Conservation (phyloP, 2,113 vertebrate genomes). For the Zingel zingel region DNA sequence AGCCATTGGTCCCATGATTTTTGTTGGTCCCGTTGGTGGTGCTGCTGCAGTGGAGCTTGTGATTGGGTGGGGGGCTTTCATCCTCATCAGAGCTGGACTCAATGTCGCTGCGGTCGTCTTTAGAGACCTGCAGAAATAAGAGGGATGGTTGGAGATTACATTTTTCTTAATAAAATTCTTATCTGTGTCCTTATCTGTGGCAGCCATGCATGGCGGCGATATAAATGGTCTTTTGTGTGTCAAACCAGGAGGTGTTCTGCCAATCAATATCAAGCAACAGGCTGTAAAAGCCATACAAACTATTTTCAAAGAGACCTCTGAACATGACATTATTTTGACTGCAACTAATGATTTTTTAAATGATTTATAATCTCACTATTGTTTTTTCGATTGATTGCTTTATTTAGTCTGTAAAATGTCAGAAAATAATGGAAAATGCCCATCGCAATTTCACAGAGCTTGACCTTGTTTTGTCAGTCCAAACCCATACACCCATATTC, state of each 20-base stretch:
- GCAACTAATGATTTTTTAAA: background rate
- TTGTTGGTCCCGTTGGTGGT: conserved; percentile 93
- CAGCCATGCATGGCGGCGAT: conserved; percentile 15
- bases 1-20: conserved; percentile 92
- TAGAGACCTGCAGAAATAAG: conserved; percentile 87
- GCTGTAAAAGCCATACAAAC: conserved; percentile 22
- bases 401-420: background rate
- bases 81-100: conserved; percentile 98
- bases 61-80: conserved; percentile 84
- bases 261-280: conserved; percentile 33
- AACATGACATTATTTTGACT: background rate
- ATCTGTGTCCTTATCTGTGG: conserved; percentile 45
- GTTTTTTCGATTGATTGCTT: background rate
- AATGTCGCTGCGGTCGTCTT: conserved; percentile 95
- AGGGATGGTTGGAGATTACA: conserved; percentile 8
- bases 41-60: conserved; percentile 85
- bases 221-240: conserved; percentile 18
- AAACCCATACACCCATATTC: background rate
- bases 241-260: conserved; percentile 15
- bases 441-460: background rate
- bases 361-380: background rate
- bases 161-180: conserved; percentile 41
- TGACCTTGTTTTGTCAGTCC: background rate
- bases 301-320: conserved; percentile 10
- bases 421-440: background rate